Conservation (phyloP, 1,140 invertebrate species). For the Cotesia vestalis region DNA sequence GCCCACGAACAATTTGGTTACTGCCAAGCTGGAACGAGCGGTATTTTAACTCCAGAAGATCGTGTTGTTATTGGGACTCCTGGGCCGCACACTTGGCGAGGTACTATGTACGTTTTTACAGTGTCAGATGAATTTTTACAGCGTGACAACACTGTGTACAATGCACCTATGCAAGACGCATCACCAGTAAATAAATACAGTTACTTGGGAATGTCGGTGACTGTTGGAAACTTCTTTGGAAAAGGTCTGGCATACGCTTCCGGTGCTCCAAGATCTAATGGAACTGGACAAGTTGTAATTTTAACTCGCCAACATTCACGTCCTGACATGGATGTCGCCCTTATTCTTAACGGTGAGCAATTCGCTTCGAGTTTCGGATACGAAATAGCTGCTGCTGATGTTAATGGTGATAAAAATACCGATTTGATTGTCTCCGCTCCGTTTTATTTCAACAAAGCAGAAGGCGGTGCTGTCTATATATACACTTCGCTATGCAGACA, state of each 20-base stretch:
- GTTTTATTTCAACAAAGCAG: constrained; percentile 83
- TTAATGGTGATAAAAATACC: constrained; percentile 84
- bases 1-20: constrained; percentile 88
- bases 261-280: constrained; percentile 86
- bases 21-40: constrained; percentile 93
- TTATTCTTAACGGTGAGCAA: constrained; percentile 82
- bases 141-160: constrained; percentile 82
- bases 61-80: constrained; percentile 85
- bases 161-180: constrained; percentile 74
- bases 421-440: constrained; percentile 92
- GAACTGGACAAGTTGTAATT: constrained; percentile 86
- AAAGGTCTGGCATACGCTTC: constrained; percentile 76
- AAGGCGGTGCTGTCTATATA: constrained; percentile 90
- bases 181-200: constrained; percentile 88
- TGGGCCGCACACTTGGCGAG: constrained; percentile 87
- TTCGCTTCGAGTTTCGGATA: constrained; percentile 92
- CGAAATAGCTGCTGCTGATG: constrained; percentile 82
- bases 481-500: constrained; percentile 73
- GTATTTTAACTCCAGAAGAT: constrained; percentile 80
- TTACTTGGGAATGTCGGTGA: constrained; percentile 90
- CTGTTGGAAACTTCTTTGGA: constrained; percentile 81
- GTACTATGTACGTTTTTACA: constrained; percentile 83
- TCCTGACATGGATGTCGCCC: constrained; percentile 70
- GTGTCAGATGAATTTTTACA: constrained; percentile 78
- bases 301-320: constrained; percentile 71